Evolutionary conservation across 2,888 invertebrate genomes (phyloP), one percentile per base, ranked within the genome.

Genomic region (Druceiella hillmani): DNA sequence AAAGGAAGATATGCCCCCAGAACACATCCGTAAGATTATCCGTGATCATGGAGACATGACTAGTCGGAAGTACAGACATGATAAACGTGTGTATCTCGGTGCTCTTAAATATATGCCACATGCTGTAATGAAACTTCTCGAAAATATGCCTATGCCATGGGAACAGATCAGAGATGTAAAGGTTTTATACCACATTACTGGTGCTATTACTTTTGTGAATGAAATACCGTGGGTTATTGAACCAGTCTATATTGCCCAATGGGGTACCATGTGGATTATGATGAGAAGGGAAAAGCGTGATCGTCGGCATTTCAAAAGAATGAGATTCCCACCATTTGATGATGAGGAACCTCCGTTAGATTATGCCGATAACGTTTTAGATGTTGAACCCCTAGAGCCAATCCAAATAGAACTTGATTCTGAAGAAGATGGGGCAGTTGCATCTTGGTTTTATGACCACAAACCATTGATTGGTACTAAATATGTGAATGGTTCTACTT

Each of bases 211-310:
- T 4, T 99, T 99, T 67, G 97, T 99, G 3, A 99, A 99, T 70
- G 99, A 99, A 74, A 99, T 99, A 54, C 99, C 99, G 2, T 97
- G 98, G 94, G 95, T 98, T 3, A 89, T 99, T 52, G 99, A 99
- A 58, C 99, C 99, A 0, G 88, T 98, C 3, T 99, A 98, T 60
- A 95, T 99, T 49, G 98, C 98, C 2, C 99, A 99, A 59, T 99
- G 99, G 99, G 98, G 97, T 27, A 94, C 98, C 1, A 99, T 99
- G 98, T 99, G 99, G 99, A 98, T 99, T 51, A 99, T 99, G 97
- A 98, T 99, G 98, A 76, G 99, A 50, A 79, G 99, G 51, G 98
- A 99, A 59, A 99, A 99, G 64, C 77, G 99, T 46, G 99, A 99
- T 73, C 86, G 99, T 59, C 80, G 98, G 17, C 99, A 99, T 62